Percentiles rank a stretch among this genome's conserved stretches.
Conservation (phyloP, 2,888 invertebrate species). For the Drosophila nr. medialis region DNA sequence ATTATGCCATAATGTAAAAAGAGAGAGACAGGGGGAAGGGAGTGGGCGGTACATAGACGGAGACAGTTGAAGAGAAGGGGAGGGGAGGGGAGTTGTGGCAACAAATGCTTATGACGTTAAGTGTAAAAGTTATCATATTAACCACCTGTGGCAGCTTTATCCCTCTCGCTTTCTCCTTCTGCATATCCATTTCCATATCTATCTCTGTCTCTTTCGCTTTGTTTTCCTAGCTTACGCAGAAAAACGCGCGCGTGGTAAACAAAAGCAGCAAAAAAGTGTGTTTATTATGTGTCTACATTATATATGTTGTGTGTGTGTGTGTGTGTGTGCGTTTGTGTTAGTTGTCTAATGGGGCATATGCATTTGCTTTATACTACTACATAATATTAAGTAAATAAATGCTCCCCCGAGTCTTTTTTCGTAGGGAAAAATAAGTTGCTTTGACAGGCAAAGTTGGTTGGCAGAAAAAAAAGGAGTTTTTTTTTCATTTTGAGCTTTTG, state of each 20-base stretch:
- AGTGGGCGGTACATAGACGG: conserved; percentile 9
- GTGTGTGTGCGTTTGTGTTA: conserved; percentile 22
- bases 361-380: conserved; percentile 57
- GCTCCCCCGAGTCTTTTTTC: conserved; percentile 19
- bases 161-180: background rate
- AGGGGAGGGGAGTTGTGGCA: background rate
- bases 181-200: background rate
- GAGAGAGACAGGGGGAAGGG: background rate
- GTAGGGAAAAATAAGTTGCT: conserved; percentile 58
- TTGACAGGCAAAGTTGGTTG: conserved; percentile 55
- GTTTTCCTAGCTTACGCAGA: conserved; percentile 16
- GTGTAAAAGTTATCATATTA: conserved; percentile 76
- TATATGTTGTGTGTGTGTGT: conserved; percentile 9
- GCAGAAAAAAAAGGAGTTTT: background rate
- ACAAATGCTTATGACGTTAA: conserved; percentile 60
- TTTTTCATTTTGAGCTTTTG: conserved; percentile 5
- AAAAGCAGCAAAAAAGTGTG: conserved; percentile 32
- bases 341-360: conserved; percentile 74
- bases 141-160: conserved; percentile 66
- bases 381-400: conserved; percentile 75
- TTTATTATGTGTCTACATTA: conserved; percentile 63
- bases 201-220: background rate
- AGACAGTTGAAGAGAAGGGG: background rate
- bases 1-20: conserved; percentile 56
- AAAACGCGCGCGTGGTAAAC: conserved; percentile 21